These are phyloP conservation scores for Procambarus clarkii DNA, from an alignment of 1,140 invertebrate species.

Conservation along the genomic window DNA sequence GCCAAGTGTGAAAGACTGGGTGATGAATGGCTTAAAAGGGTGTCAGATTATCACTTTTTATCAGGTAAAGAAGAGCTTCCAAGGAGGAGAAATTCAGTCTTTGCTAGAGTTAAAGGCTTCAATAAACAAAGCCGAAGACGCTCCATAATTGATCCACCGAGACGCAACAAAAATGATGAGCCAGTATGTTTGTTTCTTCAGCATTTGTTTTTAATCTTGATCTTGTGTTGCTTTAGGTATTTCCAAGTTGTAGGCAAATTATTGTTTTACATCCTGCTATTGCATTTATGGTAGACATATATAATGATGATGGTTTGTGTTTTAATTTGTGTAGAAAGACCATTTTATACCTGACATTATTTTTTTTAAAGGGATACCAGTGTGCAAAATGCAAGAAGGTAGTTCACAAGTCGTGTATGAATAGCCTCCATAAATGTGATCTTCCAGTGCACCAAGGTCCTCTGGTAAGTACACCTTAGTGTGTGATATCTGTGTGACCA, in stretches of 20 bases:
- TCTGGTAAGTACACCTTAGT: too few relatives aligned
- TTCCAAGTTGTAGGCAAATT: background rate
- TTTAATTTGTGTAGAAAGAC: too few relatives aligned
- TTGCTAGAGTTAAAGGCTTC: background rate
- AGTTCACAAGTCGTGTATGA: slow-evolving; percentile 71
- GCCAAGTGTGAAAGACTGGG: background rate
- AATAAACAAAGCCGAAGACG: slow-evolving; percentile 15
- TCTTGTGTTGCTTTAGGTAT: background rate
- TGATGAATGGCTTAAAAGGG: slow-evolving; percentile 1
- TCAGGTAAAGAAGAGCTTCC: background rate
- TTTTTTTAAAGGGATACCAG: slow-evolving; percentile 67
- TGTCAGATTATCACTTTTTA: slow-evolving; percentile 39
- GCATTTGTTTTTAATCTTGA: background rate
- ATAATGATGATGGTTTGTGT: too few relatives aligned
- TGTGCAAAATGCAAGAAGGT: slow-evolving; percentile 63
- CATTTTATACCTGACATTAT: background rate
- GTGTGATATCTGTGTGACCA: too few relatives aligned
- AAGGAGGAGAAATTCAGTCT: background rate
- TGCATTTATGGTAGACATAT: too few relatives aligned
- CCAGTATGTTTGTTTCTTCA: background rate
- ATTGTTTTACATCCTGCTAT: too few relatives aligned
- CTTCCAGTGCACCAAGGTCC: background rate
- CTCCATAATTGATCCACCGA: background rate
- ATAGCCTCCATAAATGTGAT: slow-evolving; percentile 56
- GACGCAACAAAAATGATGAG: background rate